These are phyloP conservation scores for Lates calcarifer DNA, from an alignment of 2,113 vertebrate species.

Conservation along the genomic window DNA sequence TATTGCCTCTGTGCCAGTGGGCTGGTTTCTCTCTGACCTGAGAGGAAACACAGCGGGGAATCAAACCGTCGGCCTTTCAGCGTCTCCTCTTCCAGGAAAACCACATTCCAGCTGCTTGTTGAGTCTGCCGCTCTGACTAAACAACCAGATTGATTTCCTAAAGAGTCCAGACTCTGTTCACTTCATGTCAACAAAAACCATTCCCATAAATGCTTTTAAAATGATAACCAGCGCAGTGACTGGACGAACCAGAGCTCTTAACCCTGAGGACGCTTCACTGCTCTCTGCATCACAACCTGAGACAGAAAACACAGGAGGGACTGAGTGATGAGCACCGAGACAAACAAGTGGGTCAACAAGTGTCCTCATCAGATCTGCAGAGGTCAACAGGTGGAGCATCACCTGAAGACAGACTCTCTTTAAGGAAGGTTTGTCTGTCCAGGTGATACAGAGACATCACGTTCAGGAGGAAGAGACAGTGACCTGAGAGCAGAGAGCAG, in stretches of 20 bases:
- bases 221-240: not conserved
- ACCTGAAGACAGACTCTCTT: too few relatives aligned
- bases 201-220: not conserved
- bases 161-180: not conserved
- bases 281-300: not conserved
- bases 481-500: too few relatives aligned
- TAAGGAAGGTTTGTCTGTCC: too few relatives aligned
- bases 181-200: not conserved
- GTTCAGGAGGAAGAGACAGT: too few relatives aligned
- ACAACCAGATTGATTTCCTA: constrained; percentile 24
- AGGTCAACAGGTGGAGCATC: too few relatives aligned
- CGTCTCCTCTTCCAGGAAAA: constrained; percentile 36
- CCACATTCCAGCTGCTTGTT: constrained; percentile 51
- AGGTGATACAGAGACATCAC: too few relatives aligned
- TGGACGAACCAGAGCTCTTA: not conserved
- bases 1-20: not conserved
- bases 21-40: constrained; percentile 17
- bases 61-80: not conserved
- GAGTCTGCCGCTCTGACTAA: constrained; percentile 47
- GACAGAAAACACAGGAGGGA: not conserved
- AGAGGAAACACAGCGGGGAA: constrained; percentile 38
- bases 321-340: not conserved
- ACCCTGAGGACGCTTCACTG: not conserved
- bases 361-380: too few relatives aligned
- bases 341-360: too few relatives aligned